Base-by-base conservation (phyloP, 2,797 vertebrate species). In the Paramormyrops hopkinsi region DNA sequence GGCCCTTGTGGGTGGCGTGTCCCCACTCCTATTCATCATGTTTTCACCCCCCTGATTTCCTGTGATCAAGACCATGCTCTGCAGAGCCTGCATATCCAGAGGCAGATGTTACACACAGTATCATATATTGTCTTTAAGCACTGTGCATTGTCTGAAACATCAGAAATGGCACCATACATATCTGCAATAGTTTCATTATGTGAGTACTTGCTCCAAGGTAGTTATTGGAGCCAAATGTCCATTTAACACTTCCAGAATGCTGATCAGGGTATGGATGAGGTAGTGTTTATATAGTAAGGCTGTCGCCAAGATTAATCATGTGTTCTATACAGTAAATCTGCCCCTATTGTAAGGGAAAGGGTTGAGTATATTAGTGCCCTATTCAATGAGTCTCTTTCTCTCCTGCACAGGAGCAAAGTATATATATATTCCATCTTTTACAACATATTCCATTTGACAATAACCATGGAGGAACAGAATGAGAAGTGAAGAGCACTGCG, bases 21-120 rank as follows among this genome's bases (percentile, higher is more conserved):
- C 25, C 44, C 41, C 41, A 11, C 1, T 53, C 73, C 87, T 50
- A 88, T 90, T 46, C 51, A 89, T 89, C 86, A 89, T 51, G 84
- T 82, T 89, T 76, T 62, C 62, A 88, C 25, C 86, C 22, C 22
- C 59, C 46, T 12, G 19, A 29, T 22, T 53, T 50, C 51, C 33
- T 53, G n/a, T 29, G 25, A 86, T 25, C 25, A 56, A 12, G 17
- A 59, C 37, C n/a, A 29, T 19, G 22, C 22, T 48, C 41, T 62
- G n/a, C 86, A 62, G 54, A 87, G 19, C 53, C 51, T 29, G 17
- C 25, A 86, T 8, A 33, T 54, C 29, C 25, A 48, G 25, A 54
- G 46, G 12, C 25, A 54, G 50, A 17, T 33, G 48, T 6, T 25
- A 51, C 48, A 51, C 17, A 51, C 22, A 5, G n/a, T 22, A 51